These are phyloP conservation scores for Phrynosoma platyrhinos DNA, from an alignment of 2,113 vertebrate genomes.

Conservation along the genomic window DNA sequence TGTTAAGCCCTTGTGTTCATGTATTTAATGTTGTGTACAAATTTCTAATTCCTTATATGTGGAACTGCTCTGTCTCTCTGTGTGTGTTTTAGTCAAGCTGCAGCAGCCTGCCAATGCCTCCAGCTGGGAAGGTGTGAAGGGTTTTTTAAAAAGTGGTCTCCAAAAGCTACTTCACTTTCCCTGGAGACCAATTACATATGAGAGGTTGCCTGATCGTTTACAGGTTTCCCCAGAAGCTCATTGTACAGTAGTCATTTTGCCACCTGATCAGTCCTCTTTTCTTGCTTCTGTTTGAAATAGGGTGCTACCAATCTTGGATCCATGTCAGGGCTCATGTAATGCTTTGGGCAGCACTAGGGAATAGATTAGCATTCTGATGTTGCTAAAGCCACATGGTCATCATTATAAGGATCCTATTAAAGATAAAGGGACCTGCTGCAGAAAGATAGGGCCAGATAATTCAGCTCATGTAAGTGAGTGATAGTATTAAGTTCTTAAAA, in stretches of 20 bases:
- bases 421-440: constrained; percentile 73
- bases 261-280: constrained; percentile 77
- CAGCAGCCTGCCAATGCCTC: constrained; percentile 61
- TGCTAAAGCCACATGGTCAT: constrained; percentile 81
- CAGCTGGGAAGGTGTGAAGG: constrained; percentile 81
- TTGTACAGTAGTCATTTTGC: constrained; percentile 74
- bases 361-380: constrained; percentile 83
- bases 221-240: constrained; percentile 54
- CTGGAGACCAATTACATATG: constrained; percentile 82
- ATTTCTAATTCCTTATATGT: constrained; percentile 50
- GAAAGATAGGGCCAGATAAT: constrained; percentile 74
- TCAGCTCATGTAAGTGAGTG: constrained; percentile 73
- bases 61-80: constrained; percentile 54
- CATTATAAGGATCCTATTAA: constrained; percentile 78
- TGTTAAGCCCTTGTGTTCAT: constrained; percentile 47
- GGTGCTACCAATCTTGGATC: constrained; percentile 73
- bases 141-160: constrained; percentile 72
- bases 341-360: constrained; percentile 78
- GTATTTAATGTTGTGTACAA: constrained; percentile 56
- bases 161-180: constrained; percentile 74
- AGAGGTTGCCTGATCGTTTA: constrained; percentile 76
- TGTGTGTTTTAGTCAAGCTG: constrained; percentile 52
- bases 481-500: constrained; percentile 73
- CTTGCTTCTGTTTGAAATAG: constrained; percentile 81
- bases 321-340: constrained; percentile 72